Base-by-base conservation (phyloP, 2,888 invertebrate species). In the Hecatera dysodea region DNA sequence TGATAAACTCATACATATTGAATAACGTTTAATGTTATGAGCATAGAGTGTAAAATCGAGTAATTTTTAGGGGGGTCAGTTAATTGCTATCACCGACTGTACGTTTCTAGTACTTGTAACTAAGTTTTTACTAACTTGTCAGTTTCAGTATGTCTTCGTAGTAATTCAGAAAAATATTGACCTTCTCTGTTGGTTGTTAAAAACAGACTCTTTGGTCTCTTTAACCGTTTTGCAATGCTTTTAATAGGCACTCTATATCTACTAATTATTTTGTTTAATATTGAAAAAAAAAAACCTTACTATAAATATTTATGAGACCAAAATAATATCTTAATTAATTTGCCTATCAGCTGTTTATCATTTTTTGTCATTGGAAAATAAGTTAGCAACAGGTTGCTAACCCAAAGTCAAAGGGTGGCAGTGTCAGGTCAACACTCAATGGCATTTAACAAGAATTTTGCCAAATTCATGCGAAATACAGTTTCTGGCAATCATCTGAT, bases 361-460 rank as follows among this genome's bases (percentile, higher is more conserved):
- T 22, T 27, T n/a, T 19, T 60, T n/a, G 11, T 63, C 19, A 22
- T 46, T 53, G 27, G 22, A 39, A 15, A 64, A 53, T 50, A 50
- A 36, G 29, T 81, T 17, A 36, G 64, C 81, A 76, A 81, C 77
- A 76, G 48, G 77, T 78, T 65, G 48, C 48, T 27, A 48, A 65
- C 27, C 6, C 57, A 65, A 29, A 24, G 22, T 33, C 22, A 22
- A 19, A 52, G 42, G 33, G 29, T 15, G 50, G 19, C 19, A 44
- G 17, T 39, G n/a, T 11, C 59, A 55, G 46, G 11, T 57, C 27
- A 36, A 19, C 56, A 56, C 33, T 61, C 27, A 61, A 44, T 50
- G 19, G 27, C 19, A 36, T 60, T 27, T 17, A 24, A 48, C 22
- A 15, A 42, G 22, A 24, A 52, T 44, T 39, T 62, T 55, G 36